A percentile compares a stretch with the other conserved stretches of the same genome.
Evolutionary conservation across 1,140 invertebrate species (phyloP).

Genomic region (Heterodera schachtii): DNA sequence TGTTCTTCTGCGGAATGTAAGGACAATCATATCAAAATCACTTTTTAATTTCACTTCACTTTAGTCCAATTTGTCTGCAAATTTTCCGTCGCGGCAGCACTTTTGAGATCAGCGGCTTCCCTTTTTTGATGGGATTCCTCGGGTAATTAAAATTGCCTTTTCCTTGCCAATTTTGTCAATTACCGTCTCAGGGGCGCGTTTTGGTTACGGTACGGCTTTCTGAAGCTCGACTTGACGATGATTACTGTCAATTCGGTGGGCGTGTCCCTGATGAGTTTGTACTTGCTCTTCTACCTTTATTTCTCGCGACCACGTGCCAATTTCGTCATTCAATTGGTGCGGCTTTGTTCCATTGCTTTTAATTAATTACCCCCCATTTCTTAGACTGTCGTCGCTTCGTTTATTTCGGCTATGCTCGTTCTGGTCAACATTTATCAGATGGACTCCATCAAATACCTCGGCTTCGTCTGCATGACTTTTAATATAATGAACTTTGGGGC

Average conservation of each 20-base stretch:
- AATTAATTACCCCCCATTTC: neutral
- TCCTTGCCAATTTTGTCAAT: constrained; percentile 9
- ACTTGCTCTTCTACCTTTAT: constrained; percentile 56
- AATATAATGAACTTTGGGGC: constrained; percentile 65
- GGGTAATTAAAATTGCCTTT: constrained; percentile 39
- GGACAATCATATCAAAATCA: neutral
- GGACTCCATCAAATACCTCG: constrained; percentile 41
- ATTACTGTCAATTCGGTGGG: constrained; percentile 60
- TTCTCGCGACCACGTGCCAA: constrained; percentile 47
- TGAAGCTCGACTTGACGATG: constrained; percentile 60
- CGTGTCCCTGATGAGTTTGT: constrained; percentile 51
- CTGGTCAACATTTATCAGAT: constrained; percentile 51
- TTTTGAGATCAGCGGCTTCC: constrained; percentile 61
- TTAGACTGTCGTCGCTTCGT: constrained; percentile 32
- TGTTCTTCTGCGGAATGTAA: constrained; percentile 64
- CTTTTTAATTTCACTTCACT: constrained; percentile 54
- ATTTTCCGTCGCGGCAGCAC: constrained; percentile 54
- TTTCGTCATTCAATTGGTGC: constrained; percentile 31
- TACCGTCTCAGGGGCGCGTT: constrained; percentile 52
- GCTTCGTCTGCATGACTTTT: constrained; percentile 62
- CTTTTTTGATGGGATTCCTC: constrained; percentile 61
- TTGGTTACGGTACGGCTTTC: constrained; percentile 62
- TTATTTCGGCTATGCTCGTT: constrained; percentile 47
- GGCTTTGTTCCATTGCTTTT: constrained; percentile 15
- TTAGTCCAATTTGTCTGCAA: constrained; percentile 62